Evolutionary conservation across 2,113 vertebrate genomes (phyloP), one percentile per base, ranked within the genome.

Genomic region (Pitta sordida): DNA sequence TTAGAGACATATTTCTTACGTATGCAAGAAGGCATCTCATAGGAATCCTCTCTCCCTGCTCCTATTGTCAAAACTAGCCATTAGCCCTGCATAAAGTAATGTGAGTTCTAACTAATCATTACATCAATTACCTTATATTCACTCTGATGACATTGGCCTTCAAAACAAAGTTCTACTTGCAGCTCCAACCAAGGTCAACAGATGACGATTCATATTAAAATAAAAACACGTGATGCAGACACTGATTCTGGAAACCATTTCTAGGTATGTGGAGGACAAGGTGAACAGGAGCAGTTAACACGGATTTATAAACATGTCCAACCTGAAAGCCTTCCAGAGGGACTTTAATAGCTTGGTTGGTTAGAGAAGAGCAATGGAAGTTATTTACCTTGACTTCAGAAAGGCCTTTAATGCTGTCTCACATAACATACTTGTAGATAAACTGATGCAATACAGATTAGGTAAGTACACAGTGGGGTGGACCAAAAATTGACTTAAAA

Each of bases 191-290:
- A 43, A 71, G 94, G 26, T 56, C 53, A 84, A 85, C 90, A 96
- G 65, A 88, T 95, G 55, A 86, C 24, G 1, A 73, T 55, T 41
- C 56, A 85, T 93, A 93, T 62, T 93, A 95, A 95, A 92, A 55
- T 39, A 58, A 5, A 3, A 95, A 65, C 36, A 73, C 53, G n/a
- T 83, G 75, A 91, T 43, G 34, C 13, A 73, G 27, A 19, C 29
- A 37, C 70, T 90, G 79, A 68, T 79, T 85, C 49, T 83, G 59
- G 58, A 75, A 91, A 41, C 41, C n/a, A 44, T 68, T 88, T 91
- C 53, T 83, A 91, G 67, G 56, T 41, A 83, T 0, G 0, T 34
- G 67, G 80, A 83, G 71, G 92, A 86, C 71, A 73, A 60, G 56
- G 21, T 48, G 79, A 70, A 79, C 22, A 65, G 52, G 8, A 95